Evolutionary conservation across 2,888 invertebrate species (phyloP), one percentile per base, ranked within the genome.

Genomic region (Antheraea yamamai): DNA sequence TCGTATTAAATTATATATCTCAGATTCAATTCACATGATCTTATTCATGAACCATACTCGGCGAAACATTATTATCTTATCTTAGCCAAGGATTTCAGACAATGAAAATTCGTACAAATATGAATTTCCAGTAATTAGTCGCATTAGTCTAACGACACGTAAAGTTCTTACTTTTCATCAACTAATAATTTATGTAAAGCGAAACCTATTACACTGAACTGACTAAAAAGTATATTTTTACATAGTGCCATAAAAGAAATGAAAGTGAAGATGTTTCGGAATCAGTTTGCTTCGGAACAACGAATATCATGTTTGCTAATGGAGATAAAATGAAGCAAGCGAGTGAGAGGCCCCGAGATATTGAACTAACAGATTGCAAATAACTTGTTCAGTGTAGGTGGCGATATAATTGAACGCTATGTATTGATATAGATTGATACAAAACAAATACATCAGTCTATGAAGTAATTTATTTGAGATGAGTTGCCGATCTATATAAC

Each of bases 21-120:
- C 55, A 74, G 20, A 70, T 30, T 7, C 14, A 70, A 70, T 64
- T n/a, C 23, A 66, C 30, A 66, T 66, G 35, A 68, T 68, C n/a
- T 23, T 61, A n/a, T 23, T 30, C 39, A 72, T 47, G 71, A 64
- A 26, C 47, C 58, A 81, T 79, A 83, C 85, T 84, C 83, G 82
- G 79, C 79, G 76, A 82, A 78, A 80, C 77, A 78, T 82, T 70
- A 70, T 85, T 89, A 90, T 92, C 91, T 91, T 91, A 91, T 92
- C 92, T 83, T 82, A 77, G 74, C 75, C 81, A 89, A 89, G 88
- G 86, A 84, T 88, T 77, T 79, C 80, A 87, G 83, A 90, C 91
- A 91, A 90, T 89, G 86, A 86, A 87, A 87, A 88, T 83, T 87
- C 82, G 85, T 82, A 77, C 78, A 81, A 77, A 82, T 81, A 85